These are phyloP conservation scores for Asobara japonica DNA, from an alignment of 1,140 invertebrate species.

Conservation along the genomic window DNA sequence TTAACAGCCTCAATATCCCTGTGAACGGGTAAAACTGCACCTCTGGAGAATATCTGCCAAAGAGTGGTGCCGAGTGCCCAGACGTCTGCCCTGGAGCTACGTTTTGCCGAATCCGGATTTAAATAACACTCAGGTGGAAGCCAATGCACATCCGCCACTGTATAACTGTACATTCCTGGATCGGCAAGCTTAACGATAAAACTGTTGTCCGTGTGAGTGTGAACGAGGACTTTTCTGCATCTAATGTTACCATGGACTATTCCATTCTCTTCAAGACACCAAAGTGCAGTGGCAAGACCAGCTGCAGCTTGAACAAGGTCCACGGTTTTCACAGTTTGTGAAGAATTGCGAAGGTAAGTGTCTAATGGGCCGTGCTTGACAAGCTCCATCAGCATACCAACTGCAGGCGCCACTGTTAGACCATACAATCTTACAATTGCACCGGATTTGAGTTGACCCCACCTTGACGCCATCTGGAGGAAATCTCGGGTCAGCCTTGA, in stretches of 20 bases:
- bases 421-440: slow-evolving; percentile 80
- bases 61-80: slow-evolving; percentile 91
- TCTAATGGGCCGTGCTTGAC: slow-evolving; percentile 81
- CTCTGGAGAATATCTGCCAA: slow-evolving; percentile 90
- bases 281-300: slow-evolving; percentile 81
- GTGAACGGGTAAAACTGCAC: slow-evolving; percentile 61
- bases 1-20: slow-evolving; percentile 52
- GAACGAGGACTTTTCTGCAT: slow-evolving; percentile 83
- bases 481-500: slow-evolving; percentile 72
- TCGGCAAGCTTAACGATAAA: slow-evolving; percentile 84
- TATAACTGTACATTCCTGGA: slow-evolving; percentile 73
- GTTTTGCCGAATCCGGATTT: slow-evolving; percentile 73
- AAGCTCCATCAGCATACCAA: slow-evolving; percentile 85
- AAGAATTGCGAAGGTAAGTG: slow-evolving; percentile 70
- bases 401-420: slow-evolving; percentile 76
- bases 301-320: slow-evolving; percentile 83
- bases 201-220: slow-evolving; percentile 72
- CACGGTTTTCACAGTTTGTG: slow-evolving; percentile 70
- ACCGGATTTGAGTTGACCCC: slow-evolving; percentile 78
- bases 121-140: slow-evolving; percentile 82
- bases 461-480: slow-evolving; percentile 77
- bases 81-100: slow-evolving; percentile 77
- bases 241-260: slow-evolving; percentile 87
- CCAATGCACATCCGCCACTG: slow-evolving; percentile 79
- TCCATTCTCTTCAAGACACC: slow-evolving; percentile 81